phyloP scores from a whole-genome alignment of 2,888 invertebrate genomes.

The Temnothorax rugatulus region DNA sequence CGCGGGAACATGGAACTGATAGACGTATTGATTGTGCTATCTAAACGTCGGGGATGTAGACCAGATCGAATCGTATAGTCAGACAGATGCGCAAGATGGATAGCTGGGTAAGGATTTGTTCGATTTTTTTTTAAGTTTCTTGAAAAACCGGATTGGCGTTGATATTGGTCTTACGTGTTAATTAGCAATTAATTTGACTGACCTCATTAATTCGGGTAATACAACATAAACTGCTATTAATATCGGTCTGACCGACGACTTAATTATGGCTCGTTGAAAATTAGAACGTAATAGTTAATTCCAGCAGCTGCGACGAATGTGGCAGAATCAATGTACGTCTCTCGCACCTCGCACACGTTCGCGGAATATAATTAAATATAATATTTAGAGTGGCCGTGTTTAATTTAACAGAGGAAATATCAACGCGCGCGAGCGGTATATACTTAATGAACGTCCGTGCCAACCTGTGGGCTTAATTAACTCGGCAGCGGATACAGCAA shows the following conservation, averaged over 20 bases:
- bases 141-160: neutral
- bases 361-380: conserved; percentile 44
- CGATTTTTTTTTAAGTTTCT: neutral
- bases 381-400: conserved; percentile 54
- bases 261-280: conserved; percentile 14
- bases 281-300: conserved; percentile 22
- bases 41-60: conserved; percentile 1
- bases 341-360: conserved; percentile 2
- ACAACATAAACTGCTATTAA: neutral
- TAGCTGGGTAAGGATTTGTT: neutral
- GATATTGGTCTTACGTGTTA: neutral
- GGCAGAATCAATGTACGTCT: neutral
- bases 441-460: conserved; percentile 39
- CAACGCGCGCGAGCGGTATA: conserved; percentile 33
- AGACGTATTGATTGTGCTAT: conserved; percentile 27
- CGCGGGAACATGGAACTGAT: conserved; percentile 3
- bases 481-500: conserved; percentile 20
- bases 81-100: neutral
- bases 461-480: conserved; percentile 41
- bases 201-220: neutral
- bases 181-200: conserved; percentile 14
- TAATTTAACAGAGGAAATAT: conserved; percentile 51
- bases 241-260: neutral
- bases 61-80: neutral
- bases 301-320: neutral